These are phyloP conservation scores for Xylocopa sonorina DNA, from an alignment of 1,140 invertebrate genomes.

Conservation along the genomic window DNA sequence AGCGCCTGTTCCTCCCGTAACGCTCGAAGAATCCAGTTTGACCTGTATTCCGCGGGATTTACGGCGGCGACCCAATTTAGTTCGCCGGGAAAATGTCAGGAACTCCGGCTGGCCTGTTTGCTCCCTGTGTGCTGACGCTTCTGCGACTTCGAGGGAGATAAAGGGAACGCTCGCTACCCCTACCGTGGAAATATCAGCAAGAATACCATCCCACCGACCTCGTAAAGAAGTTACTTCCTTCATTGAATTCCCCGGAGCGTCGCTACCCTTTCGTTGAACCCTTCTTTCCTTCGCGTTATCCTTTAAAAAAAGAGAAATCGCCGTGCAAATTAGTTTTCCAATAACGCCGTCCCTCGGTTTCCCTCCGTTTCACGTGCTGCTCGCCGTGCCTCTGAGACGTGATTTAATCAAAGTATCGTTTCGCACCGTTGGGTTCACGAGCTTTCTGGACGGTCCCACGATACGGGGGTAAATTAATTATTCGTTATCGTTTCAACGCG, in stretches of 20 bases:
- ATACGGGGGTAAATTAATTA: not conserved
- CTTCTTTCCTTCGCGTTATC: not conserved
- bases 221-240: slow-evolving; percentile 35
- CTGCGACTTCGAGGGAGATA: slow-evolving; percentile 16
- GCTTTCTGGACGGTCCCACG: not conserved
- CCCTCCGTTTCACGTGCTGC: not conserved
- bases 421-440: not conserved
- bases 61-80: slow-evolving; percentile 71
- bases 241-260: slow-evolving; percentile 9
- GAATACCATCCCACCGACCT: slow-evolving; percentile 42
- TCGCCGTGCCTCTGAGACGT: not conserved
- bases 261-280: not conserved
- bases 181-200: slow-evolving; percentile 26
- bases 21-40: slow-evolving; percentile 39
- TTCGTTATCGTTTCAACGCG: not conserved
- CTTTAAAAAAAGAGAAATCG: not conserved
- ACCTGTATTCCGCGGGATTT: slow-evolving; percentile 60
- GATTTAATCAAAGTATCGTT: not conserved
- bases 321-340: slow-evolving; percentile 29
- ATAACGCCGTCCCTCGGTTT: not conserved
- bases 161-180: slow-evolving; percentile 26
- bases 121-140: slow-evolving; percentile 33
- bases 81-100: slow-evolving; percentile 65
- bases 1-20: slow-evolving; percentile 7
- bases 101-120: slow-evolving; percentile 47